A percentile compares a stretch with the other conserved stretches of the same genome.
phyloP scores from a whole-genome alignment of 2,797 vertebrate genomes.

The Simalia tracyae region DNA sequence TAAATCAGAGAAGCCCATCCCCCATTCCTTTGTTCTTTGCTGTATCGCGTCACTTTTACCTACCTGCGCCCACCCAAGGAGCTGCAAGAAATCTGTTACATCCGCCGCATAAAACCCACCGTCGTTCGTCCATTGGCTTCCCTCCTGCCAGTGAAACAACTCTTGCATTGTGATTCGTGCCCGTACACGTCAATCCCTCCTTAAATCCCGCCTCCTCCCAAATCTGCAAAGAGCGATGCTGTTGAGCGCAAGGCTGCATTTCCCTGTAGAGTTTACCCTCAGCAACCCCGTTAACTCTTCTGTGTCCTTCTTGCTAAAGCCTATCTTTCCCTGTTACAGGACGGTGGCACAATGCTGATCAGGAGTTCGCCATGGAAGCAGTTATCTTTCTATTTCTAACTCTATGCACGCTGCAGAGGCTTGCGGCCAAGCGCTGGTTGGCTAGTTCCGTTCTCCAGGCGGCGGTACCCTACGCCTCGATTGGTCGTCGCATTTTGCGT shows the following conservation, averaged over 20 bases:
- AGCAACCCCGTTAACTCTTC: background rate
- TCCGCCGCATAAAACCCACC: background rate
- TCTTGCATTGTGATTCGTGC: background rate
- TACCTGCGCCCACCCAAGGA: background rate
- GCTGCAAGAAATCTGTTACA: background rate
- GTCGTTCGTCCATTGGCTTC: background rate
- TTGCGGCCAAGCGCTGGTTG: background rate
- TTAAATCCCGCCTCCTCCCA: background rate
- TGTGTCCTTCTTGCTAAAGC: background rate
- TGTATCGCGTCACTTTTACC: background rate
- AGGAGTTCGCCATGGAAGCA: accelerated
- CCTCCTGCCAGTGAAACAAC: background rate
- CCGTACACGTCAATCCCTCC: background rate
- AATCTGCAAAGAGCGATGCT: background rate
- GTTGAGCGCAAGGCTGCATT: too few relatives aligned
- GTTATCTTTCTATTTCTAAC: background rate
- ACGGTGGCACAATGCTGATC: too few relatives aligned
- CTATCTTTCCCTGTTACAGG: background rate
- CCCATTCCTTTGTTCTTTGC: background rate
- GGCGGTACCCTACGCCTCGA: accelerated
- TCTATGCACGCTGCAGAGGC: background rate
- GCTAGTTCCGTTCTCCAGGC: background rate
- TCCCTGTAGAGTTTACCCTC: too few relatives aligned
- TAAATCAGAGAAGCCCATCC: too few relatives aligned
- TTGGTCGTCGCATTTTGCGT: accelerated